Evolutionary conservation across 2,888 invertebrate genomes (phyloP).

Genomic region (Drosophila sordidula): DNA sequence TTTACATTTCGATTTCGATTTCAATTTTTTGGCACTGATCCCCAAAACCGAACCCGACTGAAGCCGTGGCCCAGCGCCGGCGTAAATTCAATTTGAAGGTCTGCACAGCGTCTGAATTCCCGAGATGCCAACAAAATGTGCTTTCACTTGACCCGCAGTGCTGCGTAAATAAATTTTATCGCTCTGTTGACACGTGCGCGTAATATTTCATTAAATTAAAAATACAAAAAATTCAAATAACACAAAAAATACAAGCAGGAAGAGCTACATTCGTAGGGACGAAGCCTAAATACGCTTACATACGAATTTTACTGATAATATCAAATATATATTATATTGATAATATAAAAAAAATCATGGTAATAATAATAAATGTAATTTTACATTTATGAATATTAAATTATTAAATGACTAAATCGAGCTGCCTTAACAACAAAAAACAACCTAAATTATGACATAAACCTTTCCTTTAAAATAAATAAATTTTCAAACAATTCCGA

Average conservation of each 20-base stretch:
- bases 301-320: too few relatives aligned
- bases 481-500: too few relatives aligned
- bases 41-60: conserved; percentile 19
- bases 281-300: conserved; percentile 21
- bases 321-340: too few relatives aligned
- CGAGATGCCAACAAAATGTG: conserved; percentile 73
- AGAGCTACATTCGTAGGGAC: neutral
- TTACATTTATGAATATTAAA: too few relatives aligned
- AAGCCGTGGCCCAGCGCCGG: conserved; percentile 35
- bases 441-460: too few relatives aligned
- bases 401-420: too few relatives aligned
- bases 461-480: too few relatives aligned
- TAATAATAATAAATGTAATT: too few relatives aligned
- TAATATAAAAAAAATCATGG: too few relatives aligned
- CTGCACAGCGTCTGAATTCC: conserved; percentile 56
- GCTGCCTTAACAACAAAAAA: too few relatives aligned
- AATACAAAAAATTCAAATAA: conserved; percentile 35
- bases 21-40: conserved; percentile 59
- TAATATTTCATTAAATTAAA: conserved; percentile 76
- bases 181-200: conserved; percentile 78
- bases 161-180: conserved; percentile 83
- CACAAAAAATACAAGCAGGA: conserved; percentile 14
- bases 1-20: conserved; percentile 77
- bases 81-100: conserved; percentile 80
- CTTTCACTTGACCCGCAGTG: conserved; percentile 84